Base-by-base conservation (phyloP, 2,797 vertebrate species). In the Sebastiscus albofasciatus region DNA sequence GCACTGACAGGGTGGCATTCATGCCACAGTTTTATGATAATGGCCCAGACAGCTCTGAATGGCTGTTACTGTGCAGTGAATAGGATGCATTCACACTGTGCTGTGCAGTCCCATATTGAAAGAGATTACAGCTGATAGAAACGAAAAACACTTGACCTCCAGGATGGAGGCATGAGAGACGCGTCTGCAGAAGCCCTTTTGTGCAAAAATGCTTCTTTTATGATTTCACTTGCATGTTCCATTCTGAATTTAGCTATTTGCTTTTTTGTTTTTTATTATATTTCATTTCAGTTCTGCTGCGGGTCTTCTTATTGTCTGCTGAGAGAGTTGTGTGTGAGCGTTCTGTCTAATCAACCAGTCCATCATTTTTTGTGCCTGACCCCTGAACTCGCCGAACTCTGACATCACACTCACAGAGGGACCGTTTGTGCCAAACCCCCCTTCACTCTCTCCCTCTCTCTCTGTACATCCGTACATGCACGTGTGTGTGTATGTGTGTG, bases 21-120 rank as follows among this genome's bases (percentile, higher is more conserved):
- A 79, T 77, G 79, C 62, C 67, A 34, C 67, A 55, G 72, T 78
- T 83, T 79, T 61, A 66, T 79, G 82, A 81, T 83, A 84, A 83
- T 76, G 70, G 75, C 11, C 54, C 55, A 33, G 46, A 36, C 42
- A 4, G 65, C 67, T 59, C 42, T 82, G 86, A 79, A 75, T 71
- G 77, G 55, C 73, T 70, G 61, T 67, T 26, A 62, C 54, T 81
- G 71, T 82, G 72, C 56, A 61, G 46, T 84, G 74, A 89, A 87
- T 80, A 16, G 80, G 69, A 78, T 20, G 42, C 77, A 79, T 89
- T 91, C 73, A 87, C 64, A 56, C 56, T 26, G 60, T 31, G 64
- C 56, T 22, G 60, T 31, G 64, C 12, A 6, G 64, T 73, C 54
- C 67, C 69, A 72, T 69, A 76, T 46, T 68, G 67, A 84, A 77